phyloP scores from a whole-genome alignment of 2,797 vertebrate genomes.

The Cephalopachus bancanus region DNA sequence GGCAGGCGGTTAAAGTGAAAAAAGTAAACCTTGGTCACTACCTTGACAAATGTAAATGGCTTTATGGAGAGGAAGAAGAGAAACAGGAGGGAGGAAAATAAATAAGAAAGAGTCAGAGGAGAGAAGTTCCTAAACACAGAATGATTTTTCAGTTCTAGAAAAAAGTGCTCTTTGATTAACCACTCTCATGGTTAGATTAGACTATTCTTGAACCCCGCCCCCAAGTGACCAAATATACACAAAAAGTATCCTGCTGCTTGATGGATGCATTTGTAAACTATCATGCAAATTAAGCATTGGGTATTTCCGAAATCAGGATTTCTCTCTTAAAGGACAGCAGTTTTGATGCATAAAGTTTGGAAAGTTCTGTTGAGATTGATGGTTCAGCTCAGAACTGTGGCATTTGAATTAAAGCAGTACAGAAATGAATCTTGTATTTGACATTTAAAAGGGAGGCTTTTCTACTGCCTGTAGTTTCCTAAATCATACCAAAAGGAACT shows the following conservation, averaged over 20 bases:
- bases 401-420: constrained; percentile 88
- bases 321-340: constrained; percentile 76
- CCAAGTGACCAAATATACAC: neutral
- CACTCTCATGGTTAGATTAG: neutral
- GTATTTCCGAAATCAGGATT: constrained; percentile 57
- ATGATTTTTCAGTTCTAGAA: neutral
- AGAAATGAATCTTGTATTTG: constrained; percentile 89
- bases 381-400: constrained; percentile 85
- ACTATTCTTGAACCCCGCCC: neutral
- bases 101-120: neutral
- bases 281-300: neutral
- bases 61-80: neutral
- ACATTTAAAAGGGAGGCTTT: constrained; percentile 90
- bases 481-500: constrained; percentile 88
- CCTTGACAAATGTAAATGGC: neutral
- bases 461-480: constrained; percentile 86
- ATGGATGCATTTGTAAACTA: neutral
- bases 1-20: neutral
- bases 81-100: neutral
- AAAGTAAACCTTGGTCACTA: neutral
- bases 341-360: constrained; percentile 83
- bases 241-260: neutral
- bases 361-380: constrained; percentile 85
- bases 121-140: neutral
- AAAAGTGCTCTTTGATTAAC: neutral